These are phyloP conservation scores for Apoda limacodes DNA, from an alignment of 2,888 invertebrate species.

Conservation along the genomic window DNA sequence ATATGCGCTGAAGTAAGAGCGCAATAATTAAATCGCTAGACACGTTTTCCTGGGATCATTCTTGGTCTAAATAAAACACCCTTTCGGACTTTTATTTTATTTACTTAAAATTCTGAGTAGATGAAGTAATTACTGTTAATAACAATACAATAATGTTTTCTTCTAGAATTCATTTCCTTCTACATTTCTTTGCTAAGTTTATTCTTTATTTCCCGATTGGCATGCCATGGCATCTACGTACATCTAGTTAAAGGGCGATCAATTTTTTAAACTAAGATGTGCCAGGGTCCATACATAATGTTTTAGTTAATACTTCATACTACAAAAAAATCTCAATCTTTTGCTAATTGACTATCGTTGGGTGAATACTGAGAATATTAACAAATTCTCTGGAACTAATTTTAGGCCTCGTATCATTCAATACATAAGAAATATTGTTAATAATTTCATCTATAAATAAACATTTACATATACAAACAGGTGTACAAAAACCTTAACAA, in stretches of 20 bases:
- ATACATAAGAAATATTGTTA: slow-evolving; percentile 39
- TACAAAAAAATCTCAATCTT: slow-evolving; percentile 63
- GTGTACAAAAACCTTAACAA: slow-evolving; percentile 57
- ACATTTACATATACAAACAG: slow-evolving; percentile 65
- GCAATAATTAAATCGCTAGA: too few relatives aligned
- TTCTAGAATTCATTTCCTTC: too few relatives aligned
- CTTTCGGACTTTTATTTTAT: slow-evolving; percentile 42
- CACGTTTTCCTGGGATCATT: too few relatives aligned
- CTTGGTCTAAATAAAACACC: too few relatives aligned
- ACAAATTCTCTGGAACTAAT: slow-evolving; percentile 47
- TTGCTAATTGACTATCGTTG: slow-evolving; percentile 70
- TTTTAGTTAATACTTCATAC: too few relatives aligned
- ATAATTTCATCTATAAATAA: slow-evolving; percentile 47
- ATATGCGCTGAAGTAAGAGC: too few relatives aligned
- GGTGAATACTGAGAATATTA: slow-evolving; percentile 57
- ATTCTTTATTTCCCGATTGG: too few relatives aligned
- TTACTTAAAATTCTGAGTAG: slow-evolving; percentile 47
- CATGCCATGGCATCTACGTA: too few relatives aligned
- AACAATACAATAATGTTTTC: slow-evolving; percentile 49
- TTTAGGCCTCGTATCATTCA: slow-evolving; percentile 44
- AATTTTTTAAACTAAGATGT: too few relatives aligned
- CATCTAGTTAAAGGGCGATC: too few relatives aligned
- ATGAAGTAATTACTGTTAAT: slow-evolving; percentile 51
- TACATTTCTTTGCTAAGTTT: too few relatives aligned
- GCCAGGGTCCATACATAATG: too few relatives aligned